Evolutionary conservation across 2,797 vertebrate species (phyloP).

Genomic region (Oreortyx pictus): DNA sequence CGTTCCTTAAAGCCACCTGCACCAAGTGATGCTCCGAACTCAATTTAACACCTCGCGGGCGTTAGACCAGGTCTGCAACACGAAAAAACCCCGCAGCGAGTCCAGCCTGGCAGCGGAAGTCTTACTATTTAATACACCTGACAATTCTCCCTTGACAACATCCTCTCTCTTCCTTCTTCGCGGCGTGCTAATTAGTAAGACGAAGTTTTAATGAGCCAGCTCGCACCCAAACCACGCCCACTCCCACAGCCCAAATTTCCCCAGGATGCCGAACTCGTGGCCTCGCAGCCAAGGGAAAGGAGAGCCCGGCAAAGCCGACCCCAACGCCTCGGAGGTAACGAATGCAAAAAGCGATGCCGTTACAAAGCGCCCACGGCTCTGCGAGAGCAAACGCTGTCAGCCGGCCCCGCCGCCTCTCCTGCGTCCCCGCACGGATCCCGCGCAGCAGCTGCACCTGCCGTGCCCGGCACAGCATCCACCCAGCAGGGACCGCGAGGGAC

Average conservation of each 20-base stretch:
- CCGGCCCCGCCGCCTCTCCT: neutral
- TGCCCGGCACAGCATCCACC: fast-evolving
- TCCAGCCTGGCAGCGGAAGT: neutral
- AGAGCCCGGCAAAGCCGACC: neutral
- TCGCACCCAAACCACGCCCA: neutral
- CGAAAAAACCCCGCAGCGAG: neutral
- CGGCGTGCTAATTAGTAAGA: neutral
- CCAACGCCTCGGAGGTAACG: neutral
- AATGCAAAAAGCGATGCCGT: neutral
- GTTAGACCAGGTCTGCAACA: neutral
- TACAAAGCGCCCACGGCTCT: neutral
- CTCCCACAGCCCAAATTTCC: neutral
- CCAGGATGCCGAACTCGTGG: neutral
- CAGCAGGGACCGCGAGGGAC: fast-evolving
- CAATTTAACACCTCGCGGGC: neutral
- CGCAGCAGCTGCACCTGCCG: fast-evolving
- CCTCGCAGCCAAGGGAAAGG: no score
- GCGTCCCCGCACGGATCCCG: neutral
- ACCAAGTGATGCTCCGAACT: neutral
- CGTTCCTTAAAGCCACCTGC: neutral
- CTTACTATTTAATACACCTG: neutral
- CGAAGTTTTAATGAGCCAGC: neutral
- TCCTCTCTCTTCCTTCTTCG: neutral
- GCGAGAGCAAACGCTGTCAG: neutral
- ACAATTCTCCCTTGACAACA: neutral